Base-by-base conservation (phyloP, 2,888 invertebrate species). In the Boloria euphrosyne region DNA sequence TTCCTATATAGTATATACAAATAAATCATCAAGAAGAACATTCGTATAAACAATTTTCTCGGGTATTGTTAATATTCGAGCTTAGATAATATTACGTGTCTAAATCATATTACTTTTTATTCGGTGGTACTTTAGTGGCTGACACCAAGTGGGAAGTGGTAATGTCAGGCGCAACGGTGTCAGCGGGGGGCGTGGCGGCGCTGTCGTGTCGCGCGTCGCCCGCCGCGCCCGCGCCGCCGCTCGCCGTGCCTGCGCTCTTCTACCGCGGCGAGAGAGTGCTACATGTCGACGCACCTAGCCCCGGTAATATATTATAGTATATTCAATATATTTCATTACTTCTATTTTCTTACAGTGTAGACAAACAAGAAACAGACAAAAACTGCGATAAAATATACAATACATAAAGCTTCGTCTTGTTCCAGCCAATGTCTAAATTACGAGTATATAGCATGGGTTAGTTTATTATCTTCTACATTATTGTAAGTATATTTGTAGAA, bases 211-310 rank as follows among this genome's bases (percentile, higher is more conserved):
- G 74, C 55, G 73, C 76, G 14, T 38, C 67, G 52, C 68, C 69
- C 47, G 73, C 59, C 31, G 65, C 69, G 57, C 70, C 49, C 53
- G 55, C 62, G 17, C 31, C 57, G 50, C 52, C 71, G 70, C 74
- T 62, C 43, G 70, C 69, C 59, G 47, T 64, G 44, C 75, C 79
- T 55, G 80, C 77, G 66, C 78, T 79, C 38, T 89, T 88, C 87
- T 86, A 83, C 79, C 82, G 80, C 64, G 82, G 69, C 27, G 85
- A 84, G 66, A 63, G 71, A 6, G 77, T 80, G 55, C 72, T 88
- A 50, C 74, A 80, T 67, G 62, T 82, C 13, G 79, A 92, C 51
- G 90, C 94, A 69, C 96, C 96, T 76, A 90, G 93, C 0, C 92
- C 94, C 73, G 93, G 94, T 71, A 84, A 86, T 67, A 17, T 17